Evolutionary conservation across 2,113 vertebrate species (phyloP).

Genomic region (Tetraodon nigroviridis): DNA sequence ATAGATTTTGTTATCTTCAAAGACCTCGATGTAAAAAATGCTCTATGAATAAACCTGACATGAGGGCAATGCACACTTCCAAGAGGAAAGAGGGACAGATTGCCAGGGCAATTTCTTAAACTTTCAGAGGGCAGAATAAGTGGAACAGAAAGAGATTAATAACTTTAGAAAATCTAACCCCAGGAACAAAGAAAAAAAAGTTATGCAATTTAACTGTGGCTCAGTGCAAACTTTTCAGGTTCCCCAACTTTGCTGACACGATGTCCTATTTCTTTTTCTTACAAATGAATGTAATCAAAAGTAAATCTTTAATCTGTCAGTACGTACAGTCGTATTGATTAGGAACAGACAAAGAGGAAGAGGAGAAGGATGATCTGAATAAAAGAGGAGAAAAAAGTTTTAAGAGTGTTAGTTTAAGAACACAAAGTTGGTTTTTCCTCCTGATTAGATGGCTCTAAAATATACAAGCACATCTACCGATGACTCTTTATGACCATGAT

Average conservation of each 20-base stretch:
- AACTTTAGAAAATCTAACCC: neutral
- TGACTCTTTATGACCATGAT: too few relatives aligned
- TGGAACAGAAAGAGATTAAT: slow-evolving; percentile 4
- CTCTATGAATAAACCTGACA: slow-evolving; percentile 10
- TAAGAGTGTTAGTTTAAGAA: too few relatives aligned
- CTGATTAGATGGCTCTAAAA: too few relatives aligned
- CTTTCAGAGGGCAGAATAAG: neutral
- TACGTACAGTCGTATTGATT: too few relatives aligned
- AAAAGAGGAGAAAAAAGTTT: too few relatives aligned
- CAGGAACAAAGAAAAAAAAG: neutral
- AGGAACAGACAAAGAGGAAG: too few relatives aligned
- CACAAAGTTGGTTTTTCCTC: too few relatives aligned
- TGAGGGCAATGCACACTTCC: slow-evolving; percentile 1
- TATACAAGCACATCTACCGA: too few relatives aligned
- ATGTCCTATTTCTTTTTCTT: too few relatives aligned
- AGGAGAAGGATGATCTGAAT: too few relatives aligned
- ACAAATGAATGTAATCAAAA: too few relatives aligned
- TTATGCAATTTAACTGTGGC: neutral
- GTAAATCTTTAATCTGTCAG: too few relatives aligned
- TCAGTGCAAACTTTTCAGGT: neutral
- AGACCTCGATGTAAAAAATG: slow-evolving; percentile 4
- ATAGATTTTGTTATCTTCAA: slow-evolving; percentile 7
- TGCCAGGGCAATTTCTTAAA: slow-evolving; percentile 12
- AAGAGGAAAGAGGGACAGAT: neutral
- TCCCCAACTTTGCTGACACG: neutral